Evolutionary conservation across 2,113 vertebrate genomes (phyloP).

Genomic region (Myanophis thanlyinensis): DNA sequence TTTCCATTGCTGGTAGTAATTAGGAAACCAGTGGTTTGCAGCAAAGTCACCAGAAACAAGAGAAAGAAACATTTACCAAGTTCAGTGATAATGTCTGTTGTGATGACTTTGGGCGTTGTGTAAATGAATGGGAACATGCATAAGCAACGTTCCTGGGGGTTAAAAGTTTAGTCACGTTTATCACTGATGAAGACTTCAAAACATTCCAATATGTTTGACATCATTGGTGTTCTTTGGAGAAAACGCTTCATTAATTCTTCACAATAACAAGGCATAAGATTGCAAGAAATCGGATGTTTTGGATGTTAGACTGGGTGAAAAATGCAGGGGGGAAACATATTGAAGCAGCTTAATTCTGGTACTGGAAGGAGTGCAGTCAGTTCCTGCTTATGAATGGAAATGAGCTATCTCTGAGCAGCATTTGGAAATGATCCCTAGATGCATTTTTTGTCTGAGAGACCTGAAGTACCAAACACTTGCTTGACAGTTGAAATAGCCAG

Average conservation of each 20-base stretch:
- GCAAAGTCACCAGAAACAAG: too few relatives aligned
- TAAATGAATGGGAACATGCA: too few relatives aligned
- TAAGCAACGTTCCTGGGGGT: too few relatives aligned
- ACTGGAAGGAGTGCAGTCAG: neutral
- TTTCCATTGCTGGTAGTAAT: too few relatives aligned
- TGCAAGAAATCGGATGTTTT: neutral
- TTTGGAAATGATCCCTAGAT: neutral
- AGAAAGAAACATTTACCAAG: too few relatives aligned
- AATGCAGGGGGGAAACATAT: neutral
- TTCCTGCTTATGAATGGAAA: neutral
- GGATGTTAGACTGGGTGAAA: neutral
- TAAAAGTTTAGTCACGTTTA: neutral
- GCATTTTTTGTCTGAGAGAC: constrained; percentile 17
- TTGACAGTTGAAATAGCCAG: constrained; percentile 40
- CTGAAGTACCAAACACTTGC: constrained; percentile 15
- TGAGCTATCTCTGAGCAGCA: neutral
- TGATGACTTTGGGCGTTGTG: too few relatives aligned
- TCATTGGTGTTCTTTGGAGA: neutral
- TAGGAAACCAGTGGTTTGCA: too few relatives aligned
- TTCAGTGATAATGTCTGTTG: neutral
- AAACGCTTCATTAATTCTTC: neutral
- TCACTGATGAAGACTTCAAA: neutral
- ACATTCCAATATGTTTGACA: neutral
- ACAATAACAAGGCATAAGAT: neutral
- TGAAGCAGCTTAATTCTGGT: neutral